Evolutionary conservation across 2,888 invertebrate genomes (phyloP), one percentile per base, ranked within the genome.

Genomic region (Geotrupes spiniger): DNA sequence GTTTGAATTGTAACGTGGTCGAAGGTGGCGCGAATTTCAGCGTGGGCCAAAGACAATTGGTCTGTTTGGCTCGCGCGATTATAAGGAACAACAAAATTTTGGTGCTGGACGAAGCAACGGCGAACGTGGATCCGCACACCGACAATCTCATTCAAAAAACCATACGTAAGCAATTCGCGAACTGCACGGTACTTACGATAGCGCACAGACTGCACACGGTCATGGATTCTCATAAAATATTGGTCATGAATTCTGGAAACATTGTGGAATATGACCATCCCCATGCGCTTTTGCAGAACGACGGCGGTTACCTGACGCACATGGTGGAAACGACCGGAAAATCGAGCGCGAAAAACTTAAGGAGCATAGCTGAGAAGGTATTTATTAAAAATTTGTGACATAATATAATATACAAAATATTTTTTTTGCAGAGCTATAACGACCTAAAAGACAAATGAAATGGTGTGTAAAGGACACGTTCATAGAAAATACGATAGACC

Each of bases 191-290:
- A 14, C 76, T 90, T 21, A 89, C 89, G 1, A 87, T 90, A 28
- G 89, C 89, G 25, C 89, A 90, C 71, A 78, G 89, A 27, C 77
- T 91, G 2, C 82, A 89, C 62, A 90, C 89, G 0, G 85, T 90
- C 42, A 89, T 90, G 84, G 89, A 90, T 71, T 87, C 85, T 0
- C 86, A 89, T 72, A 79, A 82, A 71, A 84, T 89, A 47, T 67
- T 89, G 57, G 88, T 89, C 12, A 81, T 90, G 78, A 85, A 87
- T 64, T 83, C 84, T 15, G 90, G 90, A 0, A 82, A 40, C 12
- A 77, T 84, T 66, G 79, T 81, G 1, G 91, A 93, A 68, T 80
- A 85, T 16, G 90, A 85, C 1, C 83, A 84, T 59, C 90, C 92
- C 0, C 80, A 79, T 63, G 76, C 79, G 57, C 64, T 87, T 33